These are phyloP conservation scores for Phoenicopterus ruber DNA, from an alignment of 2,113 vertebrate species.

Conservation along the genomic window DNA sequence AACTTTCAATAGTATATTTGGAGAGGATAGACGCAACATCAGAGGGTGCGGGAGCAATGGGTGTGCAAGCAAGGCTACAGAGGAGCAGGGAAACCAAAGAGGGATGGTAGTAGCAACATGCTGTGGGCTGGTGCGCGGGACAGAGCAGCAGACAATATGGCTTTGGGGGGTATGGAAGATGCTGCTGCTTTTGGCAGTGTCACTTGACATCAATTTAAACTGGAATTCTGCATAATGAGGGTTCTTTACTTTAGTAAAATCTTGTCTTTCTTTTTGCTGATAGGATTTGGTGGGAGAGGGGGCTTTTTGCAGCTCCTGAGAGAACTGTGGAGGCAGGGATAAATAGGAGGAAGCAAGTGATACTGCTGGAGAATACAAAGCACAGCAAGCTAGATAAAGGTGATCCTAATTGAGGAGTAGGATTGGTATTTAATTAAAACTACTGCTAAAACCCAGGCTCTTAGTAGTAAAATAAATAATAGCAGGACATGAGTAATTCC, in stretches of 20 bases:
- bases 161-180: background rate
- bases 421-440: slow-evolving; percentile 47
- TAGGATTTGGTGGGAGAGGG: background rate
- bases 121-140: background rate
- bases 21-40: background rate
- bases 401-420: slow-evolving; percentile 37
- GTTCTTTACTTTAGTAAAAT: background rate
- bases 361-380: background rate
- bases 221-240: background rate
- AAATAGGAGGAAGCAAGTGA: background rate
- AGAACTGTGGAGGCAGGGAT: background rate
- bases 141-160: background rate
- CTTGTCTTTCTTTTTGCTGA: background rate
- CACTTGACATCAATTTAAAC: background rate
- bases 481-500: slow-evolving; percentile 43
- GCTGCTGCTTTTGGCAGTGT: background rate
- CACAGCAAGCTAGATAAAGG: background rate
- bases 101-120: background rate
- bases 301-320: background rate
- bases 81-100: background rate
- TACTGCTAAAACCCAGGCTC: slow-evolving; percentile 5
- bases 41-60: background rate
- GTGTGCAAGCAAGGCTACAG: background rate
- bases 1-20: accelerated
- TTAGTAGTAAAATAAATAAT: slow-evolving; percentile 46